Conservation (phyloP, 2,797 vertebrate species). For the Sparidentex hasta region DNA sequence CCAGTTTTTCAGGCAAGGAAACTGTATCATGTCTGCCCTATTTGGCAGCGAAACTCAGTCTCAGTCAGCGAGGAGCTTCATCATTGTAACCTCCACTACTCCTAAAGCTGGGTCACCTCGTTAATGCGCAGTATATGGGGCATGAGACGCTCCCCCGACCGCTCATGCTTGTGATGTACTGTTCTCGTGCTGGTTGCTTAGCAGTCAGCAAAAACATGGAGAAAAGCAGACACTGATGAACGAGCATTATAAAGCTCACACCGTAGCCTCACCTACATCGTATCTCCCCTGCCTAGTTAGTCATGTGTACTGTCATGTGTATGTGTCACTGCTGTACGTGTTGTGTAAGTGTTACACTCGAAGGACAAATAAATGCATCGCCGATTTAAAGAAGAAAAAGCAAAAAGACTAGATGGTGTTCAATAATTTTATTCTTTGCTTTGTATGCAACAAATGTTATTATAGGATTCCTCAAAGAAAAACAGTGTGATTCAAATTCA, state of each 20-base stretch:
- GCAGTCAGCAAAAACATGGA: conserved; percentile 76
- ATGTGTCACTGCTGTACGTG: neutral
- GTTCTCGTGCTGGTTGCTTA: conserved; percentile 52
- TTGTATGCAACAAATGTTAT: conserved; percentile 76
- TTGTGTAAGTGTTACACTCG: neutral
- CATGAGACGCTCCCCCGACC: conserved; percentile 44
- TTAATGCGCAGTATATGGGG: conserved; percentile 69
- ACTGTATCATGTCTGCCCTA: neutral
- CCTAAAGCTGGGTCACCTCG: conserved; percentile 68
- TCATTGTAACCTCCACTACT: conserved; percentile 25
- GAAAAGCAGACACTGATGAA: conserved; percentile 70
- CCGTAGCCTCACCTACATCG: conserved; percentile 8
- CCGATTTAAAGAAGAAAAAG: conserved; percentile 2
- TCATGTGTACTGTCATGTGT: conserved; percentile 19
- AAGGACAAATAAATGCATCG: conserved; percentile 4
- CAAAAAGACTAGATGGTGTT: conserved; percentile 46
- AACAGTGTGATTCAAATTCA: conserved; percentile 55
- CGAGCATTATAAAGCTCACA: conserved; percentile 41
- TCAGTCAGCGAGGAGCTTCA: conserved; percentile 2
- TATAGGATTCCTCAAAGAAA: conserved; percentile 68
- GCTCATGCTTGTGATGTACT: conserved; percentile 64
- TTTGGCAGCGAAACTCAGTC: conserved; percentile 7
- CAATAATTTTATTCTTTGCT: conserved; percentile 74
- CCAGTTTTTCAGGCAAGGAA: neutral
- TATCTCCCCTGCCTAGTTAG: conserved; percentile 59